phyloP scores from a whole-genome alignment of 1,140 invertebrate genomes.

The Helicoverpa armigera region DNA sequence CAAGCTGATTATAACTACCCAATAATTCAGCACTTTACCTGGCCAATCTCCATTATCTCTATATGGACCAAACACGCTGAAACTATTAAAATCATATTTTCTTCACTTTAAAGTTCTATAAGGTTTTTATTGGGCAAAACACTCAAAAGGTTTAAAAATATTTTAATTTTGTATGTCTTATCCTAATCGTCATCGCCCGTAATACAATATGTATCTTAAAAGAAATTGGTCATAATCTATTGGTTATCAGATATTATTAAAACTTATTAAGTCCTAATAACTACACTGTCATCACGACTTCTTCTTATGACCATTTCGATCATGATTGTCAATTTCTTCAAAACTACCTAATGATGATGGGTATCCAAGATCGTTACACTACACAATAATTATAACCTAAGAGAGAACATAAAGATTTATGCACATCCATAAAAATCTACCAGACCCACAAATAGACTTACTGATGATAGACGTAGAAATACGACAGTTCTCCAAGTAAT shows the following conservation, averaged over 20 bases:
- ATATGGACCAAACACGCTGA: not conserved
- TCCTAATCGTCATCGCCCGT: no score
- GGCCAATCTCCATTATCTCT: not conserved
- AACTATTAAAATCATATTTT: slow-evolving; percentile 26
- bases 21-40: slow-evolving; percentile 6
- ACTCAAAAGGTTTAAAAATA: not conserved
- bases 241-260: no score
- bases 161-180: no score
- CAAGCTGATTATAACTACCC: slow-evolving; percentile 4
- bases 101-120: not conserved
- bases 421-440: slow-evolving; percentile 2
- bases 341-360: no score
- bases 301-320: no score
- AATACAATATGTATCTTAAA: no score
- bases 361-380: no score
- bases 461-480: slow-evolving; percentile 24
- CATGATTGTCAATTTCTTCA: no score
- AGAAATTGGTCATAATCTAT: no score
- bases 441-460: slow-evolving; percentile 10
- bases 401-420: not conserved
- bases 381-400: not conserved
- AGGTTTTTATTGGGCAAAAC: not conserved
- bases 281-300: no score
- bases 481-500: slow-evolving; percentile 34
- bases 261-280: no score